phyloP scores from a whole-genome alignment of 35 echinoderm and acorn worm species.

The Amphiura filiformis region DNA sequence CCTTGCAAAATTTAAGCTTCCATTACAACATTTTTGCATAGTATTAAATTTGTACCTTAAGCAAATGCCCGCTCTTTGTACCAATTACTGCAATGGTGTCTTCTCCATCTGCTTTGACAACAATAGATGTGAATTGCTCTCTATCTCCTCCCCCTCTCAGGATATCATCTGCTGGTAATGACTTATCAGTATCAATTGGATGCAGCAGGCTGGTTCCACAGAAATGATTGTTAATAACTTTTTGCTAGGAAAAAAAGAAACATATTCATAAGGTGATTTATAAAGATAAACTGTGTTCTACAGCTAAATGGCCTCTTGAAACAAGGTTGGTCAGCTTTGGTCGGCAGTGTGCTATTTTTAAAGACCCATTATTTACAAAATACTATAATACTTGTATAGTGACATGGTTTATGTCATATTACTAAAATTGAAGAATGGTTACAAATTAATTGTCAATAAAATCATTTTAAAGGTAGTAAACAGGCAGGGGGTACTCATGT shows the following conservation, averaged over 20 bases:
- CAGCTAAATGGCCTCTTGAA: not conserved
- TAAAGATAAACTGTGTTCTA: not conserved
- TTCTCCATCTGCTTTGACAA: slow-evolving; percentile 24
- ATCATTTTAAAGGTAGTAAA: no score
- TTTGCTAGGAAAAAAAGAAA: slow-evolving; percentile 15
- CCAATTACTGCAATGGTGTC: slow-evolving; percentile 75
- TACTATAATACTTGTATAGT: no score
- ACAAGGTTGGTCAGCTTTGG: not conserved
- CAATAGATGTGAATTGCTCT: slow-evolving; percentile 54
- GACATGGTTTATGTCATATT: no score
- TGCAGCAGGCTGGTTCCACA: slow-evolving; percentile 81
- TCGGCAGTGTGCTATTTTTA: not conserved
- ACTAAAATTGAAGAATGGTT: no score
- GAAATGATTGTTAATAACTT: slow-evolving; percentile 31
- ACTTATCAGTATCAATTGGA: slow-evolving; percentile 44
- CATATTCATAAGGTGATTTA: not conserved
- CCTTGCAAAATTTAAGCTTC: no score
- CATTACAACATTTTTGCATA: no score
- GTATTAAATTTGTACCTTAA: no score
- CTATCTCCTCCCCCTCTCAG: slow-evolving; percentile 50
- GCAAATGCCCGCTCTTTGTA: slow-evolving; percentile 55
- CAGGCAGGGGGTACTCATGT: no score
- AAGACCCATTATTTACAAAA: not conserved
- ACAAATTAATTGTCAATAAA: no score
- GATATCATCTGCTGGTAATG: slow-evolving; percentile 16